Conservation (phyloP, 2,797 vertebrate genomes). For the Pseudocheirus occidentalis region DNA sequence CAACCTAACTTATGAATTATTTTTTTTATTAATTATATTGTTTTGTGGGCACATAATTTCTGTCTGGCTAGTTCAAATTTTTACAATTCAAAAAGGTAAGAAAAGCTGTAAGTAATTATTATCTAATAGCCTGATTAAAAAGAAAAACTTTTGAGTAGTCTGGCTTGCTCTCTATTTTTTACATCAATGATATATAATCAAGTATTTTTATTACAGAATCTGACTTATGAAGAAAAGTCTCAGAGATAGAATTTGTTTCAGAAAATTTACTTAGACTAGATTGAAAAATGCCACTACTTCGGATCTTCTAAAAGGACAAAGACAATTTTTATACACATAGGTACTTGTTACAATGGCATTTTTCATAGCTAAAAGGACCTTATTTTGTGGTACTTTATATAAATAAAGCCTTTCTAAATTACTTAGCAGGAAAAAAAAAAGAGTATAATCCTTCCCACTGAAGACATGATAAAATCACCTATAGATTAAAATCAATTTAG, state of each 20-base stretch:
- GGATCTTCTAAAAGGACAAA: background rate
- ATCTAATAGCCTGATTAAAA: background rate
- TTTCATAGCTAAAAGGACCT: background rate
- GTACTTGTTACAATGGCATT: background rate
- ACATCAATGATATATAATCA: background rate
- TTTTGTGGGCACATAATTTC: fast-evolving
- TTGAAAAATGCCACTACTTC: background rate
- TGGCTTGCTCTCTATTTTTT: background rate
- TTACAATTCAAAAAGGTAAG: background rate
- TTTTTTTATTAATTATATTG: fast-evolving
- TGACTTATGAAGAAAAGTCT: background rate
- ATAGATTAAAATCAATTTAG: background rate
- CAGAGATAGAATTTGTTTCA: background rate
- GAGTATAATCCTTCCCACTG: background rate
- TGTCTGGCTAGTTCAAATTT: too few relatives aligned
- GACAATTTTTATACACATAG: background rate
- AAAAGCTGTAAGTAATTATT: background rate
- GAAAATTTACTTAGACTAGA: background rate
- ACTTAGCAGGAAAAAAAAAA: background rate
- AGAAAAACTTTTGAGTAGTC: background rate
- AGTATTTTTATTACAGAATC: fast-evolving
- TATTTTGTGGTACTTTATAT: background rate
- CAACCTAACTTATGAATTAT: too few relatives aligned
- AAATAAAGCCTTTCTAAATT: background rate
- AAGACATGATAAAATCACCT: background rate